Evolutionary conservation across 1,140 invertebrate genomes (phyloP).

Genomic region (Drosophila orena): DNA sequence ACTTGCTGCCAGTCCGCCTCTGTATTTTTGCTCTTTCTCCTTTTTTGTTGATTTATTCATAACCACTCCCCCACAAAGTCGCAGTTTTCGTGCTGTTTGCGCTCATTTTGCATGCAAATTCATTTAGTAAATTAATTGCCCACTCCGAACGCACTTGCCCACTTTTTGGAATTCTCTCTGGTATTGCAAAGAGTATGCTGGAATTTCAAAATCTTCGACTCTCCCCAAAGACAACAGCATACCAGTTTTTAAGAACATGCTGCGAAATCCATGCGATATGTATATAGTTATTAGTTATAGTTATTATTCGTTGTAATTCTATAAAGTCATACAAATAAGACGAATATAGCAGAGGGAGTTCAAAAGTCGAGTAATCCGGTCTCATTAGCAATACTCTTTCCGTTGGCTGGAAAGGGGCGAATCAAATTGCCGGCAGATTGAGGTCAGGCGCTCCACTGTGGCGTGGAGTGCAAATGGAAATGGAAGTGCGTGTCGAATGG

Average conservation of each 20-base stretch:
- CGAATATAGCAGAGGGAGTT: not conserved
- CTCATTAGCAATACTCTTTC: conserved; percentile 19
- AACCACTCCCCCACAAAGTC: conserved; percentile 32
- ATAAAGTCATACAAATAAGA: not conserved
- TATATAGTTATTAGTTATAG: not conserved
- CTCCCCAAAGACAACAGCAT: no score
- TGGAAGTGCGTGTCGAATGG: conserved; percentile 43
- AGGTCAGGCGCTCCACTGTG: conserved; percentile 75
- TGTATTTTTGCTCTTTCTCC: not conserved
- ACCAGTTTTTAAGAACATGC: no score
- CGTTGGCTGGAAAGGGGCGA: conserved; percentile 24
- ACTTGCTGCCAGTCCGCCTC: conserved; percentile 1
- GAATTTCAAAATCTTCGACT: no score
- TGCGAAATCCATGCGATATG: no score
- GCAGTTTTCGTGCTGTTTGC: conserved; percentile 48
- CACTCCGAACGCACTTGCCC: conserved; percentile 61
- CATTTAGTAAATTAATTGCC: conserved; percentile 83
- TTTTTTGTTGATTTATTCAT: conserved; percentile 28
- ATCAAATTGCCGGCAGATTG: conserved; percentile 69
- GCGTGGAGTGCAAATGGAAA: conserved; percentile 35
- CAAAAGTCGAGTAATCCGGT: not conserved
- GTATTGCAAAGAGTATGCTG: conserved; percentile 13
- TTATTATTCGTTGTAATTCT: not conserved
- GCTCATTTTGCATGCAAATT: conserved; percentile 81
- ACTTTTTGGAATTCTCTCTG: conserved; percentile 30